Evolutionary conservation across 2,797 vertebrate species (phyloP), one percentile per base, ranked within the genome.

Genomic region (Uromys caudimaculatus): DNA sequence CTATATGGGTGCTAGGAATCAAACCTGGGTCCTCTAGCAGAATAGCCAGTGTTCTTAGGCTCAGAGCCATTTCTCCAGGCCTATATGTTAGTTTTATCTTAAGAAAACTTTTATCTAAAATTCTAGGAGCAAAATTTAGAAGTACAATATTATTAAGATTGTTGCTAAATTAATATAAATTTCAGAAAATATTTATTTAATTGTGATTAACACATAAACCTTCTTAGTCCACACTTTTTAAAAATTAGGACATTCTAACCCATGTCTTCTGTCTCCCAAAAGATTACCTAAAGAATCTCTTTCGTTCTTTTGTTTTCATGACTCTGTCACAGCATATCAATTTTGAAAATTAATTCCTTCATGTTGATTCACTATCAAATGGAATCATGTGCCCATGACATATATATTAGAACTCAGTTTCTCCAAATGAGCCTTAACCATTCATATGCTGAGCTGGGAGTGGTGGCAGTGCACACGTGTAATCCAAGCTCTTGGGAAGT

Each of bases 201-300:
- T 79, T 94, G 82, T 77, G 88, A 92, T 87, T 16, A 93, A 96
- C 69, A 90, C 50, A 89, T 62, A 77, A 81, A 76, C 3, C n/a
- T 92, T 88, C 62, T 41, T 69, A 76, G 62, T 79, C 76, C 60
- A 96, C 78, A 67, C 50, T 73, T 82, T 86, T 89, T 35, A 11
- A n/a, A 75, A 35, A 75, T 81, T 73, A 76, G 50, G 52, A 81
- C n/a, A 84, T 91, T 71, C 77, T 92, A n/a, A 88, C 24, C 71
- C 73, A 77, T 7, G 35, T 73, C 58, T 91, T 50, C 35, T 84
- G 6, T 90, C 54, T 92, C 56, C 41, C 47, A 90, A 76, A 79
- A 64, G 84, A 41, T 84, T 60, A 96, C 82, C 47, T 54, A 81
- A 94, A 88, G 82, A 90, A 82, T 0, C 38, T 75, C 69, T 85